These are phyloP conservation scores for Drosophila funebris DNA, from an alignment of 1,140 invertebrate species.

Conservation along the genomic window DNA sequence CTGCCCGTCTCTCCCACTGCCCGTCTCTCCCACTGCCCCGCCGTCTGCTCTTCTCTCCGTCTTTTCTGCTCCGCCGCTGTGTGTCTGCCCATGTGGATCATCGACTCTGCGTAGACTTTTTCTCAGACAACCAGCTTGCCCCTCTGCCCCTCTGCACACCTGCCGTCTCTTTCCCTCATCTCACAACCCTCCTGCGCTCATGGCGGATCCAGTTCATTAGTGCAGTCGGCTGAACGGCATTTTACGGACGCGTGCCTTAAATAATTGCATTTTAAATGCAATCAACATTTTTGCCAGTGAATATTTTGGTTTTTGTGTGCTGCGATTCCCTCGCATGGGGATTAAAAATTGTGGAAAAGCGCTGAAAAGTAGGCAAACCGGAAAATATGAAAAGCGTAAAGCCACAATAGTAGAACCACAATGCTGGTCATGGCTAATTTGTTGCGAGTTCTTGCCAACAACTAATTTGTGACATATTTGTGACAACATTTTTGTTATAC, in stretches of 20 bases:
- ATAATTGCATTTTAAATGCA: slow-evolving; percentile 82
- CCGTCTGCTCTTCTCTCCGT: too few species aligned
- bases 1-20: neutral
- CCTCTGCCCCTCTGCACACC: too few species aligned
- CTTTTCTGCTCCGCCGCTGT: too few species aligned
- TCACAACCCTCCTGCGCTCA: slow-evolving; percentile 2
- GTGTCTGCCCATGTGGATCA: neutral
- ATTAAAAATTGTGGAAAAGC: slow-evolving; percentile 11
- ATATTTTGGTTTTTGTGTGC: slow-evolving; percentile 47
- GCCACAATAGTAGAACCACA: slow-evolving; percentile 20
- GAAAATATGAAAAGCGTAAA: slow-evolving; percentile 23
- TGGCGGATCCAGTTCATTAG: slow-evolving; percentile 69
- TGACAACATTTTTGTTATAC: slow-evolving; percentile 32
- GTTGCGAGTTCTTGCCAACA: slow-evolving; percentile 21
- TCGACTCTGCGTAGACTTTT: too few species aligned
- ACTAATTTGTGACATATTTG: slow-evolving; percentile 51
- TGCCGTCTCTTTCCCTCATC: too few species aligned
- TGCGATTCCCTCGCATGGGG: neutral
- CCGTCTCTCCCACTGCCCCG: neutral
- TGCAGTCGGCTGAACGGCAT: slow-evolving; percentile 77
- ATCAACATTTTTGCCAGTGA: slow-evolving; percentile 46
- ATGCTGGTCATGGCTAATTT: slow-evolving; percentile 55
- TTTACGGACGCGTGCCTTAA: slow-evolving; percentile 79
- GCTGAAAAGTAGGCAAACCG: neutral
- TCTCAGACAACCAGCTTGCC: too few species aligned